Evolutionary conservation across 2,888 invertebrate species (phyloP), one percentile per base, ranked within the genome.

Genomic region (Cecidostiba fungosa): DNA sequence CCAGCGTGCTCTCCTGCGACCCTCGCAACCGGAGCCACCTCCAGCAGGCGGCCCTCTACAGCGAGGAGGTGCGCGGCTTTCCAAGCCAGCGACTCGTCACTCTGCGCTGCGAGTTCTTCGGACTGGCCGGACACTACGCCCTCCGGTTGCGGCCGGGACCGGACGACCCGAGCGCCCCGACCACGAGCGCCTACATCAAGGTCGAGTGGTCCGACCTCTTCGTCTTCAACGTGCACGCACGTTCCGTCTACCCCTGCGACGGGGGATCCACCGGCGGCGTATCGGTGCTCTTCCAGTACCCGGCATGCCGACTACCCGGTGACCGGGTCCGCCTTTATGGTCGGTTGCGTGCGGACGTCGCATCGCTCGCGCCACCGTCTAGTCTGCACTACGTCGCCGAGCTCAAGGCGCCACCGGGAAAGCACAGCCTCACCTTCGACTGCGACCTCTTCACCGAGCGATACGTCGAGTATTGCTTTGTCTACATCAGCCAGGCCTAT

Each of bases 151-250:
- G 96, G 59, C 96, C 97, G 0, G 95, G 96, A 4, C 94, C 95
- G 0, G 94, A 95, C 0, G 95, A 95, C 1, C 95, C 95, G 0
- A 95, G 95, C 0, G 95, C 96, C 78, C 95, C 96, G 72, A 94
- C 95, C n/a, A 95, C 95, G 0, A 95, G 95, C 78, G 95, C 96
- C 72, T 96, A 96, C 90, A 95, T 96, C 78, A 96, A 96, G 95
- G 97, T 97, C 73, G 96, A 97, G 90, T 97, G 97, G 97, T 97
- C 97, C 80, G 96, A 97, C 88, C 96, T 97, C 91, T 98, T 97
- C 91, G 97, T 97, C 26, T 95, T 97, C 92, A 97, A 97, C 94
- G 97, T 97, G 2, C 97, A 97, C 92, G 97, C 97, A 0, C 95
- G 96, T 39, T 97, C 97, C 86, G 97, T 97, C 89, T 96, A 97